These are phyloP conservation scores for Montipora capitata DNA, from an alignment of 92 coral and sea anemone species.

Conservation along the genomic window DNA sequence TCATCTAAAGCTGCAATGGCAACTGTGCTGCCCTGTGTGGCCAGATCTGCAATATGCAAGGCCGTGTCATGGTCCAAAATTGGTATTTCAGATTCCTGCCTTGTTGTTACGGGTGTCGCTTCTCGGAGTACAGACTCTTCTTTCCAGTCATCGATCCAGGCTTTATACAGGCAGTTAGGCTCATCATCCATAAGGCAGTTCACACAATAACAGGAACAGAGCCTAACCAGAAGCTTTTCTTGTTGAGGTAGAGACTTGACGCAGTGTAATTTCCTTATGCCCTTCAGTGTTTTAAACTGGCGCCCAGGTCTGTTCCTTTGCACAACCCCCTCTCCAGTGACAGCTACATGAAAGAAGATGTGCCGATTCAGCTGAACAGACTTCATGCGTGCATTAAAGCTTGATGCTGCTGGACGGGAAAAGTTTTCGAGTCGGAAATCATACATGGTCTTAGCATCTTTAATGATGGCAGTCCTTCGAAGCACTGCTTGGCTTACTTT, in stretches of 20 bases:
- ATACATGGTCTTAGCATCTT: slow-evolving; percentile 33
- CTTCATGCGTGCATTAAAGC: slow-evolving; percentile 13
- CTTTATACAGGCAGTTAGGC: slow-evolving; percentile 57
- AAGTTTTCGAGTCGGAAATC: slow-evolving; percentile 38
- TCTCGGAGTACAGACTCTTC: slow-evolving; percentile 40
- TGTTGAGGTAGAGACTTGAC: slow-evolving; percentile 52
- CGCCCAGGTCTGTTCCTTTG: slow-evolving; percentile 38
- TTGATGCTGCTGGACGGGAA: slow-evolving; percentile 51
- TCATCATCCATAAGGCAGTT: slow-evolving; percentile 62
- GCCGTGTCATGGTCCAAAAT: slow-evolving; percentile 58
- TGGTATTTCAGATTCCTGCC: slow-evolving; percentile 60
- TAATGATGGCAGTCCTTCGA: slow-evolving; percentile 51
- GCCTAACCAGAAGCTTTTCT: slow-evolving; percentile 59
- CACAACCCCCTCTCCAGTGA: slow-evolving; percentile 57
- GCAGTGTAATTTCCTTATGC: slow-evolving; percentile 58
- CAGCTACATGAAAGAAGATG: slow-evolving; percentile 51
- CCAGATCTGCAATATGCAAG: slow-evolving; percentile 64
- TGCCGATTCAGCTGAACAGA: slow-evolving; percentile 35
- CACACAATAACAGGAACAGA: slow-evolving; percentile 56
- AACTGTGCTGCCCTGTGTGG: slow-evolving; percentile 43
- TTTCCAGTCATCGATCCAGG: slow-evolving; percentile 68
- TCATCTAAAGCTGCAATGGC: slow-evolving; percentile 78
- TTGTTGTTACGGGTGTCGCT: slow-evolving; percentile 61
- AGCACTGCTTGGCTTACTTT: slow-evolving; percentile 54
- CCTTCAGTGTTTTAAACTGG: slow-evolving; percentile 34